Evolutionary conservation across 2,113 vertebrate species (phyloP).

Genomic region (Chionomys nivalis): DNA sequence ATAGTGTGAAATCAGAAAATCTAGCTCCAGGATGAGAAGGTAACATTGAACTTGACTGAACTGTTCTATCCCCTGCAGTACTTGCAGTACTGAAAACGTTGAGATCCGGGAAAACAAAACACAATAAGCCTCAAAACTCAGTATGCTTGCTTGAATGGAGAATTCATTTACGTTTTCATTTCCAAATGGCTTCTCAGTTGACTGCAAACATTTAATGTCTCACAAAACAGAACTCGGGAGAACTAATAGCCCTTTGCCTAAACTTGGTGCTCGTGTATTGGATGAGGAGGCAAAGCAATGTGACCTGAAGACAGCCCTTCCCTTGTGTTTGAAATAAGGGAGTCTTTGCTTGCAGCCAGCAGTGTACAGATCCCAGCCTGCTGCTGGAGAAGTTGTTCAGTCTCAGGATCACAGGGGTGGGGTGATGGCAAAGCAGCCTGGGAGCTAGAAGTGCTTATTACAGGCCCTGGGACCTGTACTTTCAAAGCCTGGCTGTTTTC

Average conservation of each 20-base stretch:
- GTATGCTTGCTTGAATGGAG: background rate
- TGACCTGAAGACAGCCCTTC: background rate
- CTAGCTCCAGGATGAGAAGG: background rate
- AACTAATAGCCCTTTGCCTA: background rate
- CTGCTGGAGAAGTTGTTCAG: background rate
- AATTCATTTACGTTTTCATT: background rate
- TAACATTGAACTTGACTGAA: too few relatives aligned
- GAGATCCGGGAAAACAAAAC: background rate
- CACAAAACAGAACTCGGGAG: background rate
- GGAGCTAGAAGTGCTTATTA: background rate
- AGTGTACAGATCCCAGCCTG: background rate
- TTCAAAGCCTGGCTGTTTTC: background rate
- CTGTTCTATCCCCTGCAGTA: background rate
- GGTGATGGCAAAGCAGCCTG: accelerated
- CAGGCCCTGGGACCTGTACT: background rate
- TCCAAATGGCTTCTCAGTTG: background rate
- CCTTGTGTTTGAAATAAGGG: background rate
- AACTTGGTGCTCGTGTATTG: background rate
- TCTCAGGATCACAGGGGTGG: background rate
- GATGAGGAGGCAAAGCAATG: background rate
- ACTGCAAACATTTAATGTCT: background rate
- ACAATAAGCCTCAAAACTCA: background rate
- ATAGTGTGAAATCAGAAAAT: too few relatives aligned
- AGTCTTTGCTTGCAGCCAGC: background rate
- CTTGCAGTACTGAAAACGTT: accelerated